Percentiles rank a stretch among this genome's conserved stretches.
Evolutionary conservation across 2,888 invertebrate genomes (phyloP).

Genomic region (Gastrophysa polygoni): DNA sequence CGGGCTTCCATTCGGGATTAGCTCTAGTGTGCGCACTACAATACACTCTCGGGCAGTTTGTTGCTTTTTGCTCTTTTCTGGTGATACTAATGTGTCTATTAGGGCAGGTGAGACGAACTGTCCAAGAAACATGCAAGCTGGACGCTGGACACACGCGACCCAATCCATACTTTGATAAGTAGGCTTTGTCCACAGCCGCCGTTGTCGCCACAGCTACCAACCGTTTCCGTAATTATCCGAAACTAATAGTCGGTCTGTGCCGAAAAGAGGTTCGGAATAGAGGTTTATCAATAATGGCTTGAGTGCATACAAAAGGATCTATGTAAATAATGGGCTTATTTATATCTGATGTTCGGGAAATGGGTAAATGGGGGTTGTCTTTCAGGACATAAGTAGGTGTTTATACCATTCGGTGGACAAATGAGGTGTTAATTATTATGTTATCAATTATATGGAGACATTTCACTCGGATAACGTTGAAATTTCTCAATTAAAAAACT

Average conservation of each 20-base stretch:
- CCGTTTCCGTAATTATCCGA: constrained; percentile 35
- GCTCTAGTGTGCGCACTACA: no score
- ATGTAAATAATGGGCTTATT: constrained; percentile 13
- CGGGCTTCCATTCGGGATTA: no score
- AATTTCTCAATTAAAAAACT: no score
- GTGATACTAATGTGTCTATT: background rate
- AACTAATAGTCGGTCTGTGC: constrained; percentile 35
- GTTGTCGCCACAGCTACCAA: constrained; percentile 36
- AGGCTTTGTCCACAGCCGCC: constrained; percentile 41
- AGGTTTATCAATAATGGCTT: constrained; percentile 16
- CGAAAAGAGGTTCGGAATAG: constrained; percentile 9
- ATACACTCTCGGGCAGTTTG: constrained; percentile 1
- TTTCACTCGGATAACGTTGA: no score
- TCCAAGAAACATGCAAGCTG: constrained; percentile 7
- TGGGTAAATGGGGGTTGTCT: constrained; percentile 8
- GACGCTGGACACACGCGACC: constrained; percentile 47
- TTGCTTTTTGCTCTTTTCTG: constrained; percentile 22
- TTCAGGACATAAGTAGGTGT: background rate
- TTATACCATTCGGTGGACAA: background rate
- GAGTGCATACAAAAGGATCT: constrained; percentile 13
- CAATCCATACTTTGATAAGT: constrained; percentile 51
- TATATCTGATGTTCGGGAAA: constrained; percentile 12
- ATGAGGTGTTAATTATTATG: constrained; percentile 8
- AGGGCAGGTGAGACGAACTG: constrained; percentile 26
- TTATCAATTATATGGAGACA: background rate